Percentiles rank a stretch among this genome's conserved stretches.
These are phyloP conservation scores for Osmerus mordax DNA, from an alignment of 2,113 vertebrate genomes.

Conservation along the genomic window DNA sequence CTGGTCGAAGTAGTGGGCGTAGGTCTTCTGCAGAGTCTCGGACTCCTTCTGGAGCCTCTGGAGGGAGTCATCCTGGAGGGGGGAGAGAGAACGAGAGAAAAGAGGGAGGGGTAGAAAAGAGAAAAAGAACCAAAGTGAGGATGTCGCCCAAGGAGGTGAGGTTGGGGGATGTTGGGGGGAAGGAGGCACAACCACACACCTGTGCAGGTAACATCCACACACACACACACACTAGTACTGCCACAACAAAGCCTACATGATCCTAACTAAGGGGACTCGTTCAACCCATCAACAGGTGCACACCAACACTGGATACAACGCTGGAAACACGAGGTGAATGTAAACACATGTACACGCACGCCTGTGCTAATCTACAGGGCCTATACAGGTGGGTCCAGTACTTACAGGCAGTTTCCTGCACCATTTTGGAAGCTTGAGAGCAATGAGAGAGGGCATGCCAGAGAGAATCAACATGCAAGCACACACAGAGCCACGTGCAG, in stretches of 20 bases:
- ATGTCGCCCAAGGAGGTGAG: too few species aligned
- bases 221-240: neutral
- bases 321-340: neutral
- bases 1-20: constrained; percentile 91
- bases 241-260: neutral
- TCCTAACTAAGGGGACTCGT: too few species aligned
- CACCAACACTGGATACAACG: neutral
- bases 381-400: constrained; percentile 53
- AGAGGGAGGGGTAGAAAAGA: neutral
- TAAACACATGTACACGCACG: neutral
- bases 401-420: constrained; percentile 91
- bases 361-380: neutral
- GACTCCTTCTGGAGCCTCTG: constrained; percentile 92
- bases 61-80: constrained; percentile 83
- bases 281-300: too few species aligned
- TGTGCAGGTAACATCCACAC: neutral
- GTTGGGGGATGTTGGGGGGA: neutral
- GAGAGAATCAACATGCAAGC: constrained; percentile 1
- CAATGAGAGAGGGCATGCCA: constrained; percentile 59
- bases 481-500: neutral
- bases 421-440: constrained; percentile 86
- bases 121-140: neutral
- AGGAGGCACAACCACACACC: neutral
- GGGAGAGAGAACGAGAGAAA: neutral
- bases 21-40: constrained; percentile 89